A percentile compares a stretch with the other conserved stretches of the same genome.
Evolutionary conservation across 2,888 invertebrate species (phyloP).

Genomic region (Drosophila anceps): DNA sequence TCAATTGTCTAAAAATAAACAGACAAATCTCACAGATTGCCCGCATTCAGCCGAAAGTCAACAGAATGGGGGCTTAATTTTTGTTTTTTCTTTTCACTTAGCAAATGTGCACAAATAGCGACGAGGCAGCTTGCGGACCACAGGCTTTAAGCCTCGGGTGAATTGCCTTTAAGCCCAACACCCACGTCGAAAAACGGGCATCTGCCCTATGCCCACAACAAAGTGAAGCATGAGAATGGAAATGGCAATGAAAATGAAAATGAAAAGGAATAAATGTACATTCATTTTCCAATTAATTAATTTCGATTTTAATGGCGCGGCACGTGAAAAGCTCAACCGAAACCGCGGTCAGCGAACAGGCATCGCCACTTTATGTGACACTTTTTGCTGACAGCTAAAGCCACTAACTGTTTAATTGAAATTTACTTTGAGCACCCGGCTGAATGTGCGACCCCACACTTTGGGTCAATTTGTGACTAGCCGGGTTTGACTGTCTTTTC

Average conservation of each 20-base stretch:
- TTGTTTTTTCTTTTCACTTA: slow-evolving; percentile 25
- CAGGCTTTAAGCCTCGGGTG: background rate
- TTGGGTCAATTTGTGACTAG: slow-evolving; percentile 6
- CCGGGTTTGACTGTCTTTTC: background rate
- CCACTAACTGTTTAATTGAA: slow-evolving; percentile 74
- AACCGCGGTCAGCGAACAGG: slow-evolving; percentile 28
- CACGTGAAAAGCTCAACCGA: slow-evolving; percentile 24
- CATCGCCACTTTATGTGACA: slow-evolving; percentile 66
- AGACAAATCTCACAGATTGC: slow-evolving; percentile 35
- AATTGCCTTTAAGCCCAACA: slow-evolving; percentile 14
- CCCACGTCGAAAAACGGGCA: slow-evolving; percentile 19
- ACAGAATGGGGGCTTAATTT: slow-evolving; percentile 34
- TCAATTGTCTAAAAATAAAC: slow-evolving; percentile 48
- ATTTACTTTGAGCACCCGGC: slow-evolving; percentile 45
- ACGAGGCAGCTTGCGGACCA: background rate
- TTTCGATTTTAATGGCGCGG: slow-evolving; percentile 67
- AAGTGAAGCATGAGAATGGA: slow-evolving; percentile 1
- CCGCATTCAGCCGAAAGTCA: slow-evolving; percentile 44
- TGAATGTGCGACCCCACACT: background rate
- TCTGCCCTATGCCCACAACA: slow-evolving; percentile 4
- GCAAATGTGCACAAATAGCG: slow-evolving; percentile 31
- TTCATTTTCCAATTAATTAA: slow-evolving; percentile 79
- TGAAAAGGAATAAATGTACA: slow-evolving; percentile 41
- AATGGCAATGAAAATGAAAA: slow-evolving; percentile 30
- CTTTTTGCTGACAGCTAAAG: slow-evolving; percentile 63